phyloP scores from a whole-genome alignment of 2,113 vertebrate species.

The Athene cunicularia region DNA sequence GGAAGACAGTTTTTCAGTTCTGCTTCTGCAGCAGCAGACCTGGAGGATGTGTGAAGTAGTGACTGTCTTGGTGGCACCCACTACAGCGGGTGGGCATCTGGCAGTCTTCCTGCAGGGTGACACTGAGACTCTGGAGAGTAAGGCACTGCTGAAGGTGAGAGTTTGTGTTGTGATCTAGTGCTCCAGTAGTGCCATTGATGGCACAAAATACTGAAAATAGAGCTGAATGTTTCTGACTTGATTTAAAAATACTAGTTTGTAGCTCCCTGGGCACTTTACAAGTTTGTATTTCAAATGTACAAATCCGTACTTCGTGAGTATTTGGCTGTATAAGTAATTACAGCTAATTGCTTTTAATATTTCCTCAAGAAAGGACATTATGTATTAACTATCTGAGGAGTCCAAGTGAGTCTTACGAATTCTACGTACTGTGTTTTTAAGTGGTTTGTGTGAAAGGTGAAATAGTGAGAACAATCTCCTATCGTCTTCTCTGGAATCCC shows the following conservation, averaged over 20 bases:
- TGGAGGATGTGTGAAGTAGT: background rate
- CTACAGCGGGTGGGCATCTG: rapidly evolving
- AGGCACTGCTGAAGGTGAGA: background rate
- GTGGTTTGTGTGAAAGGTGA: background rate
- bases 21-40: background rate
- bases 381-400: background rate
- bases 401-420: rapidly evolving
- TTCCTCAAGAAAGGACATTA: background rate
- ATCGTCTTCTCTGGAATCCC: background rate
- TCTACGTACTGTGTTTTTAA: background rate
- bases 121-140: background rate
- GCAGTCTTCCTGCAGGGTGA: too few relatives aligned
- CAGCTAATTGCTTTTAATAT: background rate
- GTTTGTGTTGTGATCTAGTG: rapidly evolving
- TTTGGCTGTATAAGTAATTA: background rate
- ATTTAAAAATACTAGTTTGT: background rate
- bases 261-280: background rate
- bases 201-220: background rate
- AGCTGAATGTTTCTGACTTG: background rate
- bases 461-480: background rate
- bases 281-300: background rate
- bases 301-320: background rate
- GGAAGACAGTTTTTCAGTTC: background rate
- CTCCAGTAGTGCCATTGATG: background rate
- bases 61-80: background rate